These are phyloP conservation scores for Siniperca undulata DNA, from an alignment of 2,797 vertebrate species.

Conservation along the genomic window DNA sequence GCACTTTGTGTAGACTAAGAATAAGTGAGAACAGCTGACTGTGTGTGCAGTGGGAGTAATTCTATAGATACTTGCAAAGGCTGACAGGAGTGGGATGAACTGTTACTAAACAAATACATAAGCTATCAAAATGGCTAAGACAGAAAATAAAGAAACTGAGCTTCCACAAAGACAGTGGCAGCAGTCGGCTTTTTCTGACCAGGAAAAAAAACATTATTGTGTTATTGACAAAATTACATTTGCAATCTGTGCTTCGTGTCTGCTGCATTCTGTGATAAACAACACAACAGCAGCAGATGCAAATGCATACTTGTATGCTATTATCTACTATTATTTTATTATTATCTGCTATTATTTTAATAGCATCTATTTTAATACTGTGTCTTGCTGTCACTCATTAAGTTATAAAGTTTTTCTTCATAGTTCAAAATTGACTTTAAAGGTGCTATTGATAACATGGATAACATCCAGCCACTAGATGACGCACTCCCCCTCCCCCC, in stretches of 20 bases:
- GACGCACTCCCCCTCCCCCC: too few relatives aligned
- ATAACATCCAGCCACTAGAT: too few relatives aligned
- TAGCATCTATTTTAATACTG: not conserved
- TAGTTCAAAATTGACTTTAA: not conserved
- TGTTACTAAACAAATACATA: constrained; percentile 17
- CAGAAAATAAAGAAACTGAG: constrained; percentile 1
- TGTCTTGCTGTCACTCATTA: not conserved
- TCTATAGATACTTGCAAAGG: not conserved
- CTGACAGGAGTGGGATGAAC: constrained; percentile 9
- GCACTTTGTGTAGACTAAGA: not conserved
- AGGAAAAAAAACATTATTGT: constrained; percentile 2
- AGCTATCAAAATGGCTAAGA: not conserved
- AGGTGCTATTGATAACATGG: too few relatives aligned
- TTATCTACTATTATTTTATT: too few relatives aligned
- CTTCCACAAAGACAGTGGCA: constrained; percentile 1
- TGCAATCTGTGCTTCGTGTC: constrained; percentile 23
- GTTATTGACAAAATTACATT: constrained; percentile 29
- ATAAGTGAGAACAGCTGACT: constrained; percentile 13
- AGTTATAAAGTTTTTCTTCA: not conserved
- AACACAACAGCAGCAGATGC: constrained; percentile 21
- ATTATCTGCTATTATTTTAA: too few relatives aligned
- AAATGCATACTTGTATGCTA: constrained; percentile 10
- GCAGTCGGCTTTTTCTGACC: not conserved
- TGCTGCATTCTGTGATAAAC: constrained; percentile 11
- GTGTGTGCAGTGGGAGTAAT: not conserved